A percentile compares a stretch with the other conserved stretches of the same genome.
These are phyloP conservation scores for Xylocampa areola DNA, from an alignment of 2,888 invertebrate genomes.

Conservation along the genomic window DNA sequence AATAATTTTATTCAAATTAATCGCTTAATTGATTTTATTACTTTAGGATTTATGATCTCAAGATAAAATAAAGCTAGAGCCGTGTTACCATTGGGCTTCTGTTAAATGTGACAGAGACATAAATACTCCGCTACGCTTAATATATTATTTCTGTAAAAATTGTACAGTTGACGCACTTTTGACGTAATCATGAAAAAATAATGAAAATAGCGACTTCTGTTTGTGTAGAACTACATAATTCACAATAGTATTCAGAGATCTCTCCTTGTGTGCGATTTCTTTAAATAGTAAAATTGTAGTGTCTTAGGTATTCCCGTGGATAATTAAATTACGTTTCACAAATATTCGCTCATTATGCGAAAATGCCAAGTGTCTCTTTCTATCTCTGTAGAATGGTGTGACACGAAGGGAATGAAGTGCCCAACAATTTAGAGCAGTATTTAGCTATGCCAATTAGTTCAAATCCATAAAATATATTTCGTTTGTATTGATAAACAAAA, in stretches of 20 bases:
- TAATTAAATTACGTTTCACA: conserved; percentile 34
- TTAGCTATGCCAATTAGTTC: conserved; percentile 24
- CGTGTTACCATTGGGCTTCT: conserved; percentile 11
- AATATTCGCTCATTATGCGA: conserved; percentile 21
- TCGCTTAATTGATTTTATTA: conserved; percentile 20
- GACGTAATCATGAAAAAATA: conserved; percentile 15
- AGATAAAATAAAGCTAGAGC: conserved; percentile 17
- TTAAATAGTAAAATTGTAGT: conserved; percentile 10
- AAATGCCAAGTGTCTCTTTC: conserved; percentile 23
- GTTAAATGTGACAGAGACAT: conserved; percentile 25
- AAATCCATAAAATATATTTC: conserved; percentile 23
- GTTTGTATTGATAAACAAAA: conserved; percentile 31
- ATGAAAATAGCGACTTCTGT: conserved; percentile 12
- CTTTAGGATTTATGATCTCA: conserved; percentile 23
- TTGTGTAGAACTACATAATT: conserved; percentile 14
- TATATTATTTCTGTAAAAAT: conserved; percentile 31
- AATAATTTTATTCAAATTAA: conserved; percentile 25
- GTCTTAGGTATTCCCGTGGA: conserved; percentile 18
- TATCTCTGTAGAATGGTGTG: not conserved
- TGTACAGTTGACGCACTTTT: conserved; percentile 34
- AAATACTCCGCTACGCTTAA: conserved; percentile 28
- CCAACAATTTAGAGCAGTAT: conserved; percentile 22
- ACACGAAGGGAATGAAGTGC: conserved; percentile 7
- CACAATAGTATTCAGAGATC: conserved; percentile 6
- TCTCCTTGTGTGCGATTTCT: conserved; percentile 25